Percentiles rank a stretch among this genome's conserved stretches.
phyloP scores from a whole-genome alignment of 2,888 invertebrate genomes.

The Tigriopus californicus region DNA sequence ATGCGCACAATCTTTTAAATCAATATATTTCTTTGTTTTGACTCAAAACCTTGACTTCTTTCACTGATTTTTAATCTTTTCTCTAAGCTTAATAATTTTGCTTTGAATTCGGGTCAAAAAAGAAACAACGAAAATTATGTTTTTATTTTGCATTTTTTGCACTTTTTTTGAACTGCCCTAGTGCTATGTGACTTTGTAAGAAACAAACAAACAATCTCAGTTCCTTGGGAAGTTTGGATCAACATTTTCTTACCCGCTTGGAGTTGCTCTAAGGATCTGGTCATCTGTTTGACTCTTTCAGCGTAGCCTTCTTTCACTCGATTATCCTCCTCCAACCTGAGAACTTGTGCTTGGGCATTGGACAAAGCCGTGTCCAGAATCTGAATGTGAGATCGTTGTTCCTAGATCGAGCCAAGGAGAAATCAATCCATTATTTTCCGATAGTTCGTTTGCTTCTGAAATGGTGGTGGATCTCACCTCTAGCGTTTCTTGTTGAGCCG shows the following conservation, averaged over 20 bases:
- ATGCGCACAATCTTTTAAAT: too few species aligned
- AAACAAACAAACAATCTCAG: too few species aligned
- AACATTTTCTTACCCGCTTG: conserved; percentile 5
- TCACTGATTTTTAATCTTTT: too few species aligned
- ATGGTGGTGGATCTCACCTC: conserved; percentile 4
- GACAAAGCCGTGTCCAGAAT: conserved; percentile 74
- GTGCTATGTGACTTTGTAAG: too few species aligned
- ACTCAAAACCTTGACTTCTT: too few species aligned
- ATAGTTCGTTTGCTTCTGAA: background rate
- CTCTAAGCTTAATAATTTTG: too few species aligned
- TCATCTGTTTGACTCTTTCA: conserved; percentile 14
- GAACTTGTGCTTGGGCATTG: conserved; percentile 71
- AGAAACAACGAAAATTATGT: too few species aligned
- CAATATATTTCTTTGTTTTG: too few species aligned
- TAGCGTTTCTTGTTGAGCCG: conserved; percentile 66
- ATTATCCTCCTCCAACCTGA: conserved; percentile 70
- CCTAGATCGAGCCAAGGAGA: conserved; percentile 40
- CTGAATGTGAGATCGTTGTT: conserved; percentile 76
- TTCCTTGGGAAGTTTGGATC: too few species aligned
- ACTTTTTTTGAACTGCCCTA: too few species aligned
- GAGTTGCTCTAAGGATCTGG: conserved; percentile 5
- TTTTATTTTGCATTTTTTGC: too few species aligned
- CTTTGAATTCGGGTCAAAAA: too few species aligned
- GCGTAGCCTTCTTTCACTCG: conserved; percentile 17
- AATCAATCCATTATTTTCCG: background rate